A percentile compares a stretch with the other conserved stretches of the same genome.
Conservation (phyloP, 23 tunicate genomes). For the Trididemnum clinides region DNA sequence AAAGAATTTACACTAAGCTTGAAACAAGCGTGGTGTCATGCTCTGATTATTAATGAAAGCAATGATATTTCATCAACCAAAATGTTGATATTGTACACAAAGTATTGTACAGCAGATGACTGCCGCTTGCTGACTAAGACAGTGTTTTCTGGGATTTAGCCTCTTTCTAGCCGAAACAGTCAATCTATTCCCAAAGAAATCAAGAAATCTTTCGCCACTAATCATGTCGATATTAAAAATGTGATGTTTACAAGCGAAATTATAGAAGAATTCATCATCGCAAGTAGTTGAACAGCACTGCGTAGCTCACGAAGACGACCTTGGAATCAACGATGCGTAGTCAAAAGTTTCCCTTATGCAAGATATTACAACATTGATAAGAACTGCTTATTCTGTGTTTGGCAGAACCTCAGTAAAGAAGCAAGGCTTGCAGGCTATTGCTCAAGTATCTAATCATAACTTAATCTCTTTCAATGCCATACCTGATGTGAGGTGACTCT, state of each 20-base stretch:
- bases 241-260: slow-evolving; percentile 46
- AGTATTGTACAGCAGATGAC: slow-evolving; percentile 19
- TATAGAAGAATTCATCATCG: slow-evolving; percentile 19
- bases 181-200: too few species aligned
- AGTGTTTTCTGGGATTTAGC: slow-evolving; percentile 27
- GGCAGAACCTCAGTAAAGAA: not conserved
- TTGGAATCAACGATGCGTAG: slow-evolving; percentile 45
- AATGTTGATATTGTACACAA: too few species aligned
- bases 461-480: too few species aligned
- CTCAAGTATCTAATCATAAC: too few species aligned
- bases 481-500: slow-evolving; percentile 50
- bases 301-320: slow-evolving; percentile 50
- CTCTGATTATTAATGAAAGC: slow-evolving; percentile 5
- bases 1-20: too few species aligned
- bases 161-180: slow-evolving; percentile 14
- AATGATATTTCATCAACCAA: too few species aligned
- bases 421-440: too few species aligned
- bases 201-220: slow-evolving; percentile 32
- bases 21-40: too few species aligned
- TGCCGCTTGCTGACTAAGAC: slow-evolving; percentile 34
- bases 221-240: slow-evolving; percentile 29
- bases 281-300: slow-evolving; percentile 46
- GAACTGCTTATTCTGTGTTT: not conserved
- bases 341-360: slow-evolving; percentile 43
- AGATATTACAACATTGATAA: slow-evolving; percentile 41